These are phyloP conservation scores for Gymnorhina tibicen DNA, from an alignment of 2,113 vertebrate species.

Conservation along the genomic window DNA sequence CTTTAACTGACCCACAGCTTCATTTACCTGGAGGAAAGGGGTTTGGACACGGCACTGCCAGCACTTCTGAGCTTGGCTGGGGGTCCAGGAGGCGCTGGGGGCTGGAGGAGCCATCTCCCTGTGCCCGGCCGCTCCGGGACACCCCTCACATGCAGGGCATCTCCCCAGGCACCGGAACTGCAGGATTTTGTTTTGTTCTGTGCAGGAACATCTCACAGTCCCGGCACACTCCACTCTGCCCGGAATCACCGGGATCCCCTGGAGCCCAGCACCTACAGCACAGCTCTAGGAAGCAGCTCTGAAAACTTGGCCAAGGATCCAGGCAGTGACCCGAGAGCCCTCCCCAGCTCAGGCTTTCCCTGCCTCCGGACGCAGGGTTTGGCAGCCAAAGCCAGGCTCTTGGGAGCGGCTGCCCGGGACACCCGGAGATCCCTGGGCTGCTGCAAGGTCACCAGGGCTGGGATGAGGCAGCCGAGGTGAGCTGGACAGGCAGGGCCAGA, in stretches of 20 bases:
- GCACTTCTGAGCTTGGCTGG: background rate
- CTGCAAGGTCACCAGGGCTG: background rate
- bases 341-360: background rate
- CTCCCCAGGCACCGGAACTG: background rate
- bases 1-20: accelerated
- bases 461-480: background rate
- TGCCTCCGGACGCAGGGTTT: background rate
- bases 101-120: background rate
- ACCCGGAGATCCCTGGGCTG: background rate
- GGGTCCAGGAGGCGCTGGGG: accelerated
- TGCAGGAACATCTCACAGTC: background rate
- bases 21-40: background rate
- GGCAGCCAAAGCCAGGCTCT: background rate
- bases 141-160: background rate
- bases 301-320: background rate
- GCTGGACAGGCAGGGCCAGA: accelerated
- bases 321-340: background rate
- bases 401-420: background rate
- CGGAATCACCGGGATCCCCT: accelerated
- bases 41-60: background rate
- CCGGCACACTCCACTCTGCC: background rate
- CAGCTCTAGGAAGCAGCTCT: background rate
- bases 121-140: background rate
- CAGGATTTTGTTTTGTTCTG: accelerated
- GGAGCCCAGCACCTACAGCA: background rate